Evolutionary conservation across 2,113 vertebrate species (phyloP).

Genomic region (Podocnemis expansa): DNA sequence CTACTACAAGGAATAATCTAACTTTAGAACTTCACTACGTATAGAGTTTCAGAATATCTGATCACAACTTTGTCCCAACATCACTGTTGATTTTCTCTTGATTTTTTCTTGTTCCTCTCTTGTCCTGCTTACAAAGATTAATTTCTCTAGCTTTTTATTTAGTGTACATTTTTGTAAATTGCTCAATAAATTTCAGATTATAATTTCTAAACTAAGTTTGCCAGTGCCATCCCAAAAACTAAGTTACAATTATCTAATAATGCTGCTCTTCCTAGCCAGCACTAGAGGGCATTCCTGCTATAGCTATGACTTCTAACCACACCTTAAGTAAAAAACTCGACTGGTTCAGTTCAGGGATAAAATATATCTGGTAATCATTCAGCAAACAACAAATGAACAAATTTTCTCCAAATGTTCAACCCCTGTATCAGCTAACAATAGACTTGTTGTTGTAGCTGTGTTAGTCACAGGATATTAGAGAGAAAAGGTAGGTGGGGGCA

Average conservation of each 20-base stretch:
- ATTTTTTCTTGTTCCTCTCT: not conserved
- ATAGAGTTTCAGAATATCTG: not conserved
- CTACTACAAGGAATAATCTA: not conserved
- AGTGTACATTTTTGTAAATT: not conserved
- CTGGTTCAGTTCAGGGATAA: rapidly evolving
- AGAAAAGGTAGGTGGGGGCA: not conserved
- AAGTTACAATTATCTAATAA: not conserved
- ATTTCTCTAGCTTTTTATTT: not conserved
- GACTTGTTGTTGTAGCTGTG: not conserved
- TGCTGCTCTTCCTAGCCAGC: constrained; percentile 19
- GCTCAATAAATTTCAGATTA: not conserved
- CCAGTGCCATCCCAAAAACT: not conserved
- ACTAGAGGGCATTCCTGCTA: constrained; percentile 65
- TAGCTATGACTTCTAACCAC: not conserved
- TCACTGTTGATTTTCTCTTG: not conserved
- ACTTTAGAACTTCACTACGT: not conserved
- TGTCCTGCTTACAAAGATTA: not conserved
- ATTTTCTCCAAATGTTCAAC: not conserved
- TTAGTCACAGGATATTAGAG: not conserved
- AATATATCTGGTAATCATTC: rapidly evolving
- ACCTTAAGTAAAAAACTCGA: not conserved
- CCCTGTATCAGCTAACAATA: not conserved
- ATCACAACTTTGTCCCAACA: not conserved
- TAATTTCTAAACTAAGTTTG: not conserved
- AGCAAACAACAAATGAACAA: not conserved